Evolutionary conservation across 1,140 invertebrate genomes (phyloP).

Genomic region (Alviniconcha marisindica): DNA sequence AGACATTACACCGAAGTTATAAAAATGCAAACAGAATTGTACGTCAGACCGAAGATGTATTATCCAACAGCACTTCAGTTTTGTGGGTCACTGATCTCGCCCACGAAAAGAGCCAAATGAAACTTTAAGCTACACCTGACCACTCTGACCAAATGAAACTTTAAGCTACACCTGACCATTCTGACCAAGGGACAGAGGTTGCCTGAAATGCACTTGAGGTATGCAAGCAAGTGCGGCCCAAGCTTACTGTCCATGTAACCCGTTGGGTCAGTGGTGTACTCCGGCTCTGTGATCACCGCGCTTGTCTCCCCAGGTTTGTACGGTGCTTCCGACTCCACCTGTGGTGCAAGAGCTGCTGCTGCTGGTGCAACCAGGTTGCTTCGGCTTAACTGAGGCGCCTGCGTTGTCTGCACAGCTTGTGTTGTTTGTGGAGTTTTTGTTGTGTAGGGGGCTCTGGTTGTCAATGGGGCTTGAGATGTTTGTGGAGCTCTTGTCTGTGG

Average conservation of each 20-base stretch:
- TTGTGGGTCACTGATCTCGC: no score
- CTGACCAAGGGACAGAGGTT: background rate
- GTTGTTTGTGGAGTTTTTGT: background rate
- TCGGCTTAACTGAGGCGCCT: background rate
- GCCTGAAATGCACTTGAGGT: background rate
- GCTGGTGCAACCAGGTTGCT: background rate
- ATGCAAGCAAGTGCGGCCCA: background rate
- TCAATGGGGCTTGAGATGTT: background rate
- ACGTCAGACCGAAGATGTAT: no score
- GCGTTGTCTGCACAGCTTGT: background rate
- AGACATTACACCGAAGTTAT: no score
- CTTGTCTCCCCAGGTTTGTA: background rate
- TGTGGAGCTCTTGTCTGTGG: background rate
- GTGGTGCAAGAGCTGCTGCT: background rate
- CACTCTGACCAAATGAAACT: no score
- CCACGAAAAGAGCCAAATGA: no score
- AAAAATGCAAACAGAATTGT: no score
- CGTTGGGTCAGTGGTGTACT: constrained; percentile 12
- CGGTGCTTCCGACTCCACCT: background rate
- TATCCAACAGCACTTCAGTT: no score
- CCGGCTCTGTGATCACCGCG: background rate
- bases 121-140: no score
- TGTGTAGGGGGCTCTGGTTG: background rate
- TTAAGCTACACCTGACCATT: no score
- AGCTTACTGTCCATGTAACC: constrained; percentile 9